Evolutionary conservation across 2,797 vertebrate species (phyloP).

Genomic region (Mus minutoides): DNA sequence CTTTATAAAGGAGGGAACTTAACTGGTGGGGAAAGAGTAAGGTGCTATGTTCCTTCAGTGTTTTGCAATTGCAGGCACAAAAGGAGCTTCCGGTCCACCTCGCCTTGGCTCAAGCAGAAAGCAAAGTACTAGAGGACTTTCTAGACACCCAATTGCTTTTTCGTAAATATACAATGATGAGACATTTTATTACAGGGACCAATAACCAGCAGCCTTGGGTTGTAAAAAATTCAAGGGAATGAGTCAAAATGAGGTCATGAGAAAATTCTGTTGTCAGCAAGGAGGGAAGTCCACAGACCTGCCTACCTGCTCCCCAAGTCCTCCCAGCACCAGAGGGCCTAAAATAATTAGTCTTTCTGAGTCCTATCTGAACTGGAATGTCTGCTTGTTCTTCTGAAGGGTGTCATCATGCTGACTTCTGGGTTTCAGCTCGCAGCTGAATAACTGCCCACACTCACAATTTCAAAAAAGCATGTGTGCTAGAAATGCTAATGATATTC

Average conservation of each 20-base stretch:
- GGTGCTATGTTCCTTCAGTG: not conserved
- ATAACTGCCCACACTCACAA: not conserved
- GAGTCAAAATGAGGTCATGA: constrained; percentile 47
- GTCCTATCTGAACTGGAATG: accelerated
- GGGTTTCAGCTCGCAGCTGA: not conserved
- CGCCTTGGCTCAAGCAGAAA: not conserved
- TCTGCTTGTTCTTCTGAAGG: not conserved
- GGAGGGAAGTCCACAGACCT: not conserved
- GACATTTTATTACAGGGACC: not conserved
- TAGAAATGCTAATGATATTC: not conserved
- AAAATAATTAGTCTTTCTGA: not conserved
- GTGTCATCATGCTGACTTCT: not conserved
- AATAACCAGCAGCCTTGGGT: not conserved
- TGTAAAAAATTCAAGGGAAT: not conserved
- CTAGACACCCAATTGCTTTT: not conserved
- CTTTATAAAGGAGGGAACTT: constrained; percentile 27
- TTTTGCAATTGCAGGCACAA: not conserved
- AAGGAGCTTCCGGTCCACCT: not conserved
- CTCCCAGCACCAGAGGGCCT: not conserved
- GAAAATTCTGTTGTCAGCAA: constrained; percentile 19
- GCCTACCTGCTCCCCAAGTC: not conserved
- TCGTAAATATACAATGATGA: not conserved
- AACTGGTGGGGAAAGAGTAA: not conserved
- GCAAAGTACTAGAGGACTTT: not conserved
- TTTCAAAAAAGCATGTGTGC: not conserved